These are phyloP conservation scores for Halichondria panicea DNA, from an alignment of 37 sponge, comb jelly and placozoan species.

Conservation along the genomic window DNA sequence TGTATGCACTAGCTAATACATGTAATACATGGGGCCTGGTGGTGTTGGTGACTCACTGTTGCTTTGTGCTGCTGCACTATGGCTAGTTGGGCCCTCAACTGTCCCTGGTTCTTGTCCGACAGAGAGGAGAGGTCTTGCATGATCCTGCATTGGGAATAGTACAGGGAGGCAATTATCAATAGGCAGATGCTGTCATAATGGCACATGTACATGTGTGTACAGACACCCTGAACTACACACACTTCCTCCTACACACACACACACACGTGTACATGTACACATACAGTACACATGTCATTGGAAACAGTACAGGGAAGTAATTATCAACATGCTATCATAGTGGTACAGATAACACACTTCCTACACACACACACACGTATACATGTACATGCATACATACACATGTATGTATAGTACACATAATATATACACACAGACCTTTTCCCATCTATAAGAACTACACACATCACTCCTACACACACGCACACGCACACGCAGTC, in stretches of 20 bases:
- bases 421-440: background rate
- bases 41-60: background rate
- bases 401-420: background rate
- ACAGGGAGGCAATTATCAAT: too few relatives aligned
- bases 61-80: background rate
- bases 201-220: too few relatives aligned
- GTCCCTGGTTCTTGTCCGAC: background rate
- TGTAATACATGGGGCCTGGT: too few relatives aligned
- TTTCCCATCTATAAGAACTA: background rate
- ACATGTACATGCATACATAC: background rate
- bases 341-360: background rate
- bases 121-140: conserved; percentile 5
- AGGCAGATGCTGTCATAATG: too few relatives aligned
- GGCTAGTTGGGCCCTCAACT: background rate
- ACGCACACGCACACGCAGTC: too few relatives aligned
- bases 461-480: too few relatives aligned
- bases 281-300: too few relatives aligned
- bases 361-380: background rate
- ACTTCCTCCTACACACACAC: too few relatives aligned
- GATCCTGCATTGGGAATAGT: too few relatives aligned
- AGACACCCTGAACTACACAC: too few relatives aligned
- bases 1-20: too few relatives aligned
- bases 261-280: too few relatives aligned
- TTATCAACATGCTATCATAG: background rate
- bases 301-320: background rate